Percentiles rank a stretch among this genome's conserved stretches.
Evolutionary conservation across 2,888 invertebrate species (phyloP).

Genomic region (Slavum lentiscoides): DNA sequence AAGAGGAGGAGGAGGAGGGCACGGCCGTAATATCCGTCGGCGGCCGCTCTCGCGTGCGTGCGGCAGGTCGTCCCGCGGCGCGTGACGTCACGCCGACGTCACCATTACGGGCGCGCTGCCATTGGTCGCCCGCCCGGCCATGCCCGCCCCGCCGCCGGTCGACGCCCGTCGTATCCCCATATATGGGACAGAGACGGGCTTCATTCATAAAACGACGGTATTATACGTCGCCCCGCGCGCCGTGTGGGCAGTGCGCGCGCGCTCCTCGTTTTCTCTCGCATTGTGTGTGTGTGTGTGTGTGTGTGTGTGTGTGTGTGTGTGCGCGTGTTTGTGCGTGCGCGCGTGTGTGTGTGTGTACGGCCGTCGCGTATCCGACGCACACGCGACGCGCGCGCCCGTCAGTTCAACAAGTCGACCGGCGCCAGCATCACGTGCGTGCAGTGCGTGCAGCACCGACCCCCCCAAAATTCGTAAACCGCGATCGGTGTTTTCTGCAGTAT

Average conservation of each 20-base stretch:
- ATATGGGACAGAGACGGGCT: constrained; percentile 75
- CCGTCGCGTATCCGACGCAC: constrained; percentile 48
- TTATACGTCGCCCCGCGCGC: constrained; percentile 71
- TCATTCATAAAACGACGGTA: constrained; percentile 81
- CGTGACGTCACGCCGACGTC: constrained; percentile 62
- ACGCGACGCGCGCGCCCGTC: constrained; percentile 46
- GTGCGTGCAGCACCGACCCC: constrained; percentile 25
- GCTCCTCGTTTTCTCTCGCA: constrained; percentile 44
- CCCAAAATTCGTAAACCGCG: background rate
- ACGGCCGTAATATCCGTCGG: background rate
- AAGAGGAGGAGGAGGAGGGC: too few relatives aligned
- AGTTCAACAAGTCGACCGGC: constrained; percentile 52
- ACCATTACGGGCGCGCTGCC: constrained; percentile 60
- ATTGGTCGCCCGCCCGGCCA: constrained; percentile 60
- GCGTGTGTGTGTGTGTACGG: constrained; percentile 7
- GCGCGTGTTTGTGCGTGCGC: background rate
- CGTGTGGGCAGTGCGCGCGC: constrained; percentile 57
- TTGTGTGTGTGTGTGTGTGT: too few relatives aligned
- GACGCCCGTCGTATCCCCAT: constrained; percentile 64
- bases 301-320: constrained; percentile 26
- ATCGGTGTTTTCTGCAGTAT: too few relatives aligned
- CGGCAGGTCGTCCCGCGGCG: constrained; percentile 57
- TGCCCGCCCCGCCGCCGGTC: background rate
- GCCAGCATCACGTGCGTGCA: constrained; percentile 53
- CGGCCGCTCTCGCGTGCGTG: constrained; percentile 36